Base-by-base conservation (phyloP, 2,113 vertebrate genomes). In the Etia nguti region DNA sequence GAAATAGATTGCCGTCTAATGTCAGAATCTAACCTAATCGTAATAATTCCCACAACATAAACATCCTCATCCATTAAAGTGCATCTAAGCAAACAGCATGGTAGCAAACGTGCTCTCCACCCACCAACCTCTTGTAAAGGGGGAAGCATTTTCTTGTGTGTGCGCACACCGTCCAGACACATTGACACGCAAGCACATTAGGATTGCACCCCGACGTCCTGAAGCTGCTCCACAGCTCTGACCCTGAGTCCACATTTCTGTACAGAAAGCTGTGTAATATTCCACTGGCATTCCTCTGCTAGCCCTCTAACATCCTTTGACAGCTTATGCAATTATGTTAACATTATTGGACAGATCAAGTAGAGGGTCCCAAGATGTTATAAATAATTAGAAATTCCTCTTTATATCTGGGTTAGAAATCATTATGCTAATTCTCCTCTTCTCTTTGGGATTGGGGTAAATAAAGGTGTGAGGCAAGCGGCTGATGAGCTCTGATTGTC, bases 271-370 rank as follows among this genome's bases (percentile, higher is more conserved):
- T 87, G 86, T 68, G 86, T 89, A 91, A 94, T 92, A 95, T 93
- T 95, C 92, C 86, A 81, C 80, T 5, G 84, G 89, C 80, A 79
- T 92, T 90, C 89, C 89, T 86, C 86, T 81, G 87, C 90, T 89
- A 90, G 89, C 93, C 90, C 92, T 92, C 84, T 88, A 91, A 93
- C 92, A 93, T 94, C 95, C 94, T 93, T 93, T 94, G 92, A 94
- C 92, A 95, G 95, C 94, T 96, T 93, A 93, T 92, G 96, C 96
- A 96, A 97, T 97, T 97, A 97, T 96, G 95, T 96, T 95, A 96
- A 97, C 96, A 96, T 96, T 96, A 97, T 97, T 96, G 94, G 94
- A 94, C 94, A 96, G 96, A 96, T 97, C 95, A 94, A 95, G 94
- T 87, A 81, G 93, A 93, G 85, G 92, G 95, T 97, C 96, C 96